Evolutionary conservation across 2,888 invertebrate genomes (phyloP).

Genomic region (Cotesia congregata): DNA sequence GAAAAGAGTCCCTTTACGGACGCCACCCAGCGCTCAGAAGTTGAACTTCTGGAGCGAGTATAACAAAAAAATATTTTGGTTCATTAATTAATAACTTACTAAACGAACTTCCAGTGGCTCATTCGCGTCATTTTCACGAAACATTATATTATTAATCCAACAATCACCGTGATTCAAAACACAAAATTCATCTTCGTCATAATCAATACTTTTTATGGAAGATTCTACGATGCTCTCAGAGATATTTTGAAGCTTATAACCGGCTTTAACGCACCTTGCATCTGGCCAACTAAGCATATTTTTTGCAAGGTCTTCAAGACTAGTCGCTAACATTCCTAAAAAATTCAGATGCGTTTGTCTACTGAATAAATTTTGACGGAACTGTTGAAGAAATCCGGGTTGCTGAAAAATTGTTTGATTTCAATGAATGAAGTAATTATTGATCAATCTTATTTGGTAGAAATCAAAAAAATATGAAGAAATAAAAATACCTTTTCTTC

Average conservation of each 20-base stretch:
- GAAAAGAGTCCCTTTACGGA: too few relatives aligned
- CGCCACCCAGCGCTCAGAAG: too few relatives aligned
- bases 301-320: constrained; percentile 19
- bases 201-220: constrained; percentile 29
- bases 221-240: constrained; percentile 27
- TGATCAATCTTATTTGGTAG: not conserved
- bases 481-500: constrained; percentile 30
- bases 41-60: too few relatives aligned
- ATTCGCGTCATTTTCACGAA: constrained; percentile 46
- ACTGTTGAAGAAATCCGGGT: constrained; percentile 44
- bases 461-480: too few relatives aligned
- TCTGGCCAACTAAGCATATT: constrained; percentile 46
- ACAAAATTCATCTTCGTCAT: constrained; percentile 52
- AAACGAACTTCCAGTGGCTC: constrained; percentile 47
- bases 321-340: constrained; percentile 23
- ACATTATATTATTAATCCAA: constrained; percentile 54
- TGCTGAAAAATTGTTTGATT: constrained; percentile 43
- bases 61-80: too few relatives aligned
- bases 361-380: constrained; percentile 15
- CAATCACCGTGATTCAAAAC: constrained; percentile 59
- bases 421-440: not conserved
- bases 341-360: constrained; percentile 24
- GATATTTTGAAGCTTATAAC: constrained; percentile 40
- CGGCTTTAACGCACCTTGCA: constrained; percentile 28
- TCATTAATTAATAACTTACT: constrained; percentile 44